Percentiles rank a stretch among this genome's conserved stretches.
Conservation (phyloP, 2,888 invertebrate species). For the Chrysina gloriosa region DNA sequence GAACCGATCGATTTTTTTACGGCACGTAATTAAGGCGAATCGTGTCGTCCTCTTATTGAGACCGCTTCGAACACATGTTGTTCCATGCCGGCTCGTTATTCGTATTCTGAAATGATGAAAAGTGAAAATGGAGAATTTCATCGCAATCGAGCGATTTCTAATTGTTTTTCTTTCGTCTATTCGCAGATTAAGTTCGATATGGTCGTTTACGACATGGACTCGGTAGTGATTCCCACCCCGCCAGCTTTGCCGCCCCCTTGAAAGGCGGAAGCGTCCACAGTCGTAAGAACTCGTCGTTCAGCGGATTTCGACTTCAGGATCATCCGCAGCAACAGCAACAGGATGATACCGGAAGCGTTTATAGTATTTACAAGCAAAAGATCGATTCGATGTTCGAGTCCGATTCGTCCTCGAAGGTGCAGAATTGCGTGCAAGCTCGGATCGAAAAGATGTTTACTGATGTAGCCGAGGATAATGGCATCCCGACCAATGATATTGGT, state of each 20-base stretch:
- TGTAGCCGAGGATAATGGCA: slow-evolving; percentile 71
- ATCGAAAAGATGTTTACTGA: slow-evolving; percentile 89
- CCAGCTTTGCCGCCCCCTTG: slow-evolving; percentile 56
- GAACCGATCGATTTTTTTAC: neutral
- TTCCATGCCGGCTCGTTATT: too few relatives aligned
- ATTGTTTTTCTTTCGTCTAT: neutral
- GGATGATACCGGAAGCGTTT: slow-evolving; percentile 62
- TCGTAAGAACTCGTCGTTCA: slow-evolving; percentile 54
- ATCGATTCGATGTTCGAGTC: slow-evolving; percentile 85
- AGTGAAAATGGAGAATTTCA: neutral
- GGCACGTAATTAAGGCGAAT: neutral
- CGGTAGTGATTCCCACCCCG: slow-evolving; percentile 58
- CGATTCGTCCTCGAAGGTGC: slow-evolving; percentile 62
- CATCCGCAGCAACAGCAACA: slow-evolving; percentile 40
- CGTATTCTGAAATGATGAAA: too few relatives aligned
- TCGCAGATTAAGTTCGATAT: slow-evolving; percentile 34
- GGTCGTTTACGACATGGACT: slow-evolving; percentile 58
- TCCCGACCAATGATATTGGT: slow-evolving; percentile 68
- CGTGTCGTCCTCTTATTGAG: neutral
- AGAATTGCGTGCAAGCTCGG: slow-evolving; percentile 84
- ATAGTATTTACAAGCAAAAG: slow-evolving; percentile 82
- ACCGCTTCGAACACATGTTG: neutral
- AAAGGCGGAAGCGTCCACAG: slow-evolving; percentile 54
- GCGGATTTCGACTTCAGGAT: slow-evolving; percentile 61
- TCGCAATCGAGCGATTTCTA: neutral